phyloP scores from a whole-genome alignment of 1,140 invertebrate species.

The Papilio dardanus region DNA sequence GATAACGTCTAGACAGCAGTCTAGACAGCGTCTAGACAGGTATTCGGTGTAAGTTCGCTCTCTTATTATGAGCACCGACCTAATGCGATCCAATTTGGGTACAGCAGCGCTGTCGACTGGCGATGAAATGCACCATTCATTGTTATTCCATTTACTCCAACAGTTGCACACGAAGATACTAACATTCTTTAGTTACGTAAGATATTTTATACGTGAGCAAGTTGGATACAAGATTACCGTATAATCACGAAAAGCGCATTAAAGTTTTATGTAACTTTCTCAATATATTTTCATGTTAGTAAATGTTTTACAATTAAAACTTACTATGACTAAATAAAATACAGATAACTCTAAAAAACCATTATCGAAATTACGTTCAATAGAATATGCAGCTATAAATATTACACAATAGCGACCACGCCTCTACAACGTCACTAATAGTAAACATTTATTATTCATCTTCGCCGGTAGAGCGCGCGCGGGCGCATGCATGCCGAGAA shows the following conservation, averaged over 20 bases:
- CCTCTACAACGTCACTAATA: conserved; percentile 43
- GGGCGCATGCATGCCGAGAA: conserved; percentile 62
- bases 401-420: conserved; percentile 44
- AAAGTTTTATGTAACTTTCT: background rate
- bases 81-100: conserved; percentile 55
- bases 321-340: background rate
- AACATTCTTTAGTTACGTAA: background rate
- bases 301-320: background rate
- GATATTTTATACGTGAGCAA: background rate
- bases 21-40: conserved; percentile 80
- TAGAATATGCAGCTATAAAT: background rate
- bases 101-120: conserved; percentile 33
- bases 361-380: conserved; percentile 9
- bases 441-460: conserved; percentile 68
- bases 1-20: conserved; percentile 76
- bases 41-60: conserved; percentile 72
- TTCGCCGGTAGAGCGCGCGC: conserved; percentile 47
- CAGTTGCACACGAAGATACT: background rate
- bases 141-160: conserved; percentile 26
- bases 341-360: background rate
- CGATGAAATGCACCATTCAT: conserved; percentile 11
- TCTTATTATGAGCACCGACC: conserved; percentile 65
- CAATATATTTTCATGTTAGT: background rate
- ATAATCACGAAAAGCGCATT: background rate
- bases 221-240: background rate